phyloP scores from a whole-genome alignment of 2,888 invertebrate genomes.

The Tillus elongatus region DNA sequence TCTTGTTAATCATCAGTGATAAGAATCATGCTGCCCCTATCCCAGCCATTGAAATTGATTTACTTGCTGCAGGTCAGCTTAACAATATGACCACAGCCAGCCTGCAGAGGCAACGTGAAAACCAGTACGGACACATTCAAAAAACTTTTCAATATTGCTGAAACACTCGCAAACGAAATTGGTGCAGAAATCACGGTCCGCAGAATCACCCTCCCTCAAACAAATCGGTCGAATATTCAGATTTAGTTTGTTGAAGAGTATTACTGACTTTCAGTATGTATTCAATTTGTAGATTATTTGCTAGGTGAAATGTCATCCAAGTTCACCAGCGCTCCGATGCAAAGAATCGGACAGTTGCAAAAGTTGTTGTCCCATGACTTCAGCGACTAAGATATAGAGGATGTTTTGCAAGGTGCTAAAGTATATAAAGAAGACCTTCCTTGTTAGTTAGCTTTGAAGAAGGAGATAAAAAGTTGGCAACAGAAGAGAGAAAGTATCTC shows the following conservation, averaged over 20 bases:
- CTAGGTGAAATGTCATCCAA: slow-evolving; percentile 5
- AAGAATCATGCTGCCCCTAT: slow-evolving; percentile 6
- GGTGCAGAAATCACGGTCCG: slow-evolving; percentile 3
- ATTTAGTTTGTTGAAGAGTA: slow-evolving; percentile 7
- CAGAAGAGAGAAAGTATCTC: background rate
- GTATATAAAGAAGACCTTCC: slow-evolving; percentile 3
- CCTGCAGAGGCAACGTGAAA: slow-evolving; percentile 3
- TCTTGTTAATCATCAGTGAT: slow-evolving; percentile 1
- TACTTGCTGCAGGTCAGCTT: slow-evolving; percentile 7
- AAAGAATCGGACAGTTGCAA: slow-evolving; percentile 5
- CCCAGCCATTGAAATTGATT: slow-evolving; percentile 6
- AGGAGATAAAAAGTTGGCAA: background rate
- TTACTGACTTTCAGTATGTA: slow-evolving; percentile 6
- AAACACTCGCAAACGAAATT: slow-evolving; percentile 2
- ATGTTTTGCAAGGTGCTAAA: slow-evolving; percentile 1
- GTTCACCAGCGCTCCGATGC: background rate
- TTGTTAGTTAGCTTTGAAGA: slow-evolving; percentile 1
- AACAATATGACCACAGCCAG: background rate
- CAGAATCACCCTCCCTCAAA: background rate
- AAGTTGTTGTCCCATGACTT: slow-evolving; percentile 7
- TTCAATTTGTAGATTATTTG: slow-evolving; percentile 6
- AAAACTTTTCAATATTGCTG: slow-evolving; percentile 3
- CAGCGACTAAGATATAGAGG: slow-evolving; percentile 7
- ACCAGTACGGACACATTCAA: background rate
- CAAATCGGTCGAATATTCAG: slow-evolving; percentile 3